Evolutionary conservation across 1,140 invertebrate species (phyloP).

Genomic region (Drosophila kurseongensis): DNA sequence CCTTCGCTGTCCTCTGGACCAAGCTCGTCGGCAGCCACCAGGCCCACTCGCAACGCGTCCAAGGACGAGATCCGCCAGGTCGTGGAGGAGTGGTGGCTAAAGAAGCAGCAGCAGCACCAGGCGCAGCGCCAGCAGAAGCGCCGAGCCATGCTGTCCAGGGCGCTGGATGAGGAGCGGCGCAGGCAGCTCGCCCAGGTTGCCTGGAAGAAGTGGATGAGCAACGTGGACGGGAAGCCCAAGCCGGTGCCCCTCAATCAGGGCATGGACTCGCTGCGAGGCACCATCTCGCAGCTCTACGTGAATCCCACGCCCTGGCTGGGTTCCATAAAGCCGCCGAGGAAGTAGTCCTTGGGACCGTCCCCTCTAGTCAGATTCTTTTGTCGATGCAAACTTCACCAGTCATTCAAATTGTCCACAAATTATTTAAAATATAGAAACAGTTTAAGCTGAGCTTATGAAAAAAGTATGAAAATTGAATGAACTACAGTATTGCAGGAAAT

Average conservation of each 20-base stretch:
- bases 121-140: constrained; percentile 27
- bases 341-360: not conserved
- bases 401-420: constrained; percentile 11
- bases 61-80: constrained; percentile 45
- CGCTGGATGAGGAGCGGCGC: constrained; percentile 28
- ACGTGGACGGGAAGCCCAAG: constrained; percentile 57
- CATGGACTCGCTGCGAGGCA: constrained; percentile 59
- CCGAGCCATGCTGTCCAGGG: constrained; percentile 3
- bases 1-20: not conserved
- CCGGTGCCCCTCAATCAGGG: constrained; percentile 74
- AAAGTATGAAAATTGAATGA: not conserved
- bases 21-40: not conserved
- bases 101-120: constrained; percentile 43
- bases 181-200: constrained; percentile 40
- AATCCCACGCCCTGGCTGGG: constrained; percentile 58
- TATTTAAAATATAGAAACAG: not conserved
- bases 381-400: not conserved
- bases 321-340: not conserved
- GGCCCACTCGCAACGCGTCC: constrained; percentile 22
- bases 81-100: constrained; percentile 55
- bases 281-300: constrained; percentile 54
- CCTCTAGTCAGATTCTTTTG: not conserved
- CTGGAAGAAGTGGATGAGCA: constrained; percentile 57
- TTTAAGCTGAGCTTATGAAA: not conserved
- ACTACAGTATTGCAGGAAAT: not conserved